phyloP scores from a whole-genome alignment of 2,888 invertebrate genomes.

The Diplolepis rosae region DNA sequence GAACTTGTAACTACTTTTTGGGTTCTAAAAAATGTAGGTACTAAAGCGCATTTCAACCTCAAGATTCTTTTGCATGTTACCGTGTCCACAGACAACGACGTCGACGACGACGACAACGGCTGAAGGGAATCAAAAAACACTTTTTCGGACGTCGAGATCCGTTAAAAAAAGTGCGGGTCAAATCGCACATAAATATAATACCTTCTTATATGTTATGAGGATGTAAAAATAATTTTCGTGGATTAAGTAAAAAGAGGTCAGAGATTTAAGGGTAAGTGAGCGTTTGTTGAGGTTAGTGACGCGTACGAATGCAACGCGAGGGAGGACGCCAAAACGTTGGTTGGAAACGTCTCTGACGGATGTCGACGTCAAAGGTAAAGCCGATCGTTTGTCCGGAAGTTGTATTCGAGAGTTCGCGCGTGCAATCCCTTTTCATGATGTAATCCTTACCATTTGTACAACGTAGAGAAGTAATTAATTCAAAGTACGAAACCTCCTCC shows the following conservation, averaged over 20 bases:
- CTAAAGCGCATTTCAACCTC: too few species aligned
- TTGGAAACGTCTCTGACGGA: slow-evolving; percentile 54
- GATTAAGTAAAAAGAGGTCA: neutral
- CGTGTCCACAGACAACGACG: too few species aligned
- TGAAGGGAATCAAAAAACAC: too few species aligned
- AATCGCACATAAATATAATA: too few species aligned
- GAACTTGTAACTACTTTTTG: too few species aligned
- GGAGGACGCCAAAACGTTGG: slow-evolving; percentile 42
- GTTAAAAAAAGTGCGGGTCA: too few species aligned
- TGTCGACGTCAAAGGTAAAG: slow-evolving; percentile 55
- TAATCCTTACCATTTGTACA: slow-evolving; percentile 64
- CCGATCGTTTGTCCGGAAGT: slow-evolving; percentile 59
- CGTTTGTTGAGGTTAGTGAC: slow-evolving; percentile 32
- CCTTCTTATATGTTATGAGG: too few species aligned
- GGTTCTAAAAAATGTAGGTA: too few species aligned
- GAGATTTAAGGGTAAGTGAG: slow-evolving; percentile 29
- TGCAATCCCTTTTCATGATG: slow-evolving; percentile 54
- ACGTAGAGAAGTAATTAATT: slow-evolving; percentile 63
- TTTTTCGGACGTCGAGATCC: too few species aligned
- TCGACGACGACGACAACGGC: too few species aligned
- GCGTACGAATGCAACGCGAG: slow-evolving; percentile 34
- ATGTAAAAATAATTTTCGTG: too few species aligned
- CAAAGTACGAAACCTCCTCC: slow-evolving; percentile 45
- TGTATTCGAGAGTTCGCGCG: slow-evolving; percentile 56
- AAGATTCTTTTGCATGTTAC: too few species aligned